phyloP scores from a whole-genome alignment of 2,888 invertebrate genomes.

The Erebia ligea region DNA sequence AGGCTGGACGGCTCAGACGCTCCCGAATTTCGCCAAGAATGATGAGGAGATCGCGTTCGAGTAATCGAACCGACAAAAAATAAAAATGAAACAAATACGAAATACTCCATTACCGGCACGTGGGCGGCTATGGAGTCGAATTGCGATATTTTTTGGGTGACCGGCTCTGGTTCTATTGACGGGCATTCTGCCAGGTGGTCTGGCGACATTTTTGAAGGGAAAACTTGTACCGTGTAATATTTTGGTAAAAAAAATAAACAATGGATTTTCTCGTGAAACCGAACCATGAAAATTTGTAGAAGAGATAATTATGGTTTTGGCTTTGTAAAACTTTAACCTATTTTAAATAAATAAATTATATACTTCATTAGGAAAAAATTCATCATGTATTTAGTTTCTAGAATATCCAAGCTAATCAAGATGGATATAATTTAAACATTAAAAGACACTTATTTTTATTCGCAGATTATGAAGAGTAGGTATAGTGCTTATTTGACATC shows the following conservation, averaged over 20 bases:
- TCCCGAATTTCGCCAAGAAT: constrained; percentile 82
- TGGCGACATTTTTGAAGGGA: constrained; percentile 10
- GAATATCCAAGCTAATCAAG: not conserved
- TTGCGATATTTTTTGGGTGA: constrained; percentile 22
- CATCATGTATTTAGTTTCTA: not conserved
- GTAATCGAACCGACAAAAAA: constrained; percentile 82
- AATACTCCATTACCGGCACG: constrained; percentile 78
- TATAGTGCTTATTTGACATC: not conserved
- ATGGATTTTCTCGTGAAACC: constrained; percentile 20
- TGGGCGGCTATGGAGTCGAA: constrained; percentile 60
- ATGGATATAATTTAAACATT: not conserved
- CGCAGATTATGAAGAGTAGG: not conserved
- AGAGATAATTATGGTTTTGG: not conserved
- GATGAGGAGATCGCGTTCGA: constrained; percentile 81
- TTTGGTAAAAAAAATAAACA: constrained; percentile 21
- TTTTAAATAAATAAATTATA: too few relatives aligned
- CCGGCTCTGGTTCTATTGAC: constrained; percentile 16
- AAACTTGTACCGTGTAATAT: constrained; percentile 30
- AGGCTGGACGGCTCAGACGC: constrained; percentile 76
- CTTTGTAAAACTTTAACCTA: not conserved
- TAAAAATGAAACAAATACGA: constrained; percentile 83
- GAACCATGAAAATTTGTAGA: constrained; percentile 11
- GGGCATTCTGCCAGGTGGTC: constrained; percentile 31
- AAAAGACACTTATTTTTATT: not conserved
- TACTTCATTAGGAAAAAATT: too few relatives aligned